A percentile compares a stretch with the other conserved stretches of the same genome.
These are phyloP conservation scores for Agraylea sexmaculata DNA, from an alignment of 1,140 invertebrate species.

Conservation along the genomic window DNA sequence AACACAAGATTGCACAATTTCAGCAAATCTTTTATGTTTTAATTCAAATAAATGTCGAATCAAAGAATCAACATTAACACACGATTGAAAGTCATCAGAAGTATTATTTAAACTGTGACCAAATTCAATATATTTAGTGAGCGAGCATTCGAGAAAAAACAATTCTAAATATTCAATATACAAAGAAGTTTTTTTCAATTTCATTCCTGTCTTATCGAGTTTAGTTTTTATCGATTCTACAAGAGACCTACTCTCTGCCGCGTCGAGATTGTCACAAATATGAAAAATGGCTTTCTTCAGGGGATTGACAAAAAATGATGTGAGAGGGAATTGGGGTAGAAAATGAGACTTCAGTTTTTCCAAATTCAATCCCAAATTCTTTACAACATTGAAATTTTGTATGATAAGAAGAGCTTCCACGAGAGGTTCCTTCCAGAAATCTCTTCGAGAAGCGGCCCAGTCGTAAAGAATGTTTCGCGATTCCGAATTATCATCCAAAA, in stretches of 20 bases:
- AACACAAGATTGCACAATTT: too few species aligned
- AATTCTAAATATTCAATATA: too few species aligned
- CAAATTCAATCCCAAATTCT: not conserved
- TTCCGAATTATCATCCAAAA: conserved; percentile 3
- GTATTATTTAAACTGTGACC: too few species aligned
- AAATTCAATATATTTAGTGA: too few species aligned
- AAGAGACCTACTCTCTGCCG: conserved; percentile 6
- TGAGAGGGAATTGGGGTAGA: conserved; percentile 9
- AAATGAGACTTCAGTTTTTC: conserved; percentile 11
- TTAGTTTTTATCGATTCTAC: too few species aligned
- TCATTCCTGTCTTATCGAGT: too few species aligned
- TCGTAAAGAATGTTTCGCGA: conserved; percentile 5
- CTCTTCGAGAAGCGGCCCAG: conserved; percentile 8
- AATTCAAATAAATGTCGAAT: too few species aligned
- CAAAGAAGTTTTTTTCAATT: too few species aligned
- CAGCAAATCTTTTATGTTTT: too few species aligned
- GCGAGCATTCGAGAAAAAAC: too few species aligned
- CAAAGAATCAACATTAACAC: too few species aligned
- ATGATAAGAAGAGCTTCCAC: conserved; percentile 16
- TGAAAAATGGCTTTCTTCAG: conserved; percentile 15
- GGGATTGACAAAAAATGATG: conserved; percentile 16
- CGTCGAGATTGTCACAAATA: conserved; percentile 11
- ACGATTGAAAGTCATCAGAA: too few species aligned
- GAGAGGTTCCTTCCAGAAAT: conserved; percentile 13
- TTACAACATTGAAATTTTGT: conserved; percentile 1